These are phyloP conservation scores for Pachyrhynchus sulphureomaculatus DNA, from an alignment of 1,140 invertebrate genomes.

Conservation along the genomic window DNA sequence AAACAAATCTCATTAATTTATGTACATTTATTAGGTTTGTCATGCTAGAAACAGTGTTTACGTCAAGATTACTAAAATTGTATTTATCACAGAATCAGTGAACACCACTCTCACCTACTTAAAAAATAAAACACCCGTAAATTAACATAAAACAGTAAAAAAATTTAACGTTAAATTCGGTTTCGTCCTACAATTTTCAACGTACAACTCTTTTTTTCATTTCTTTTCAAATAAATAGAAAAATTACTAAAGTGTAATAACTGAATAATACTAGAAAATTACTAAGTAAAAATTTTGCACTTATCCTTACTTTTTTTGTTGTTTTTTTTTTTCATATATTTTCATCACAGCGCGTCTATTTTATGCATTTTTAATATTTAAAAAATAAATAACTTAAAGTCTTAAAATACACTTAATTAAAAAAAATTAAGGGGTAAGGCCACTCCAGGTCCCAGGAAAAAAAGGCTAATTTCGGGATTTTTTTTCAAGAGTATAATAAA, in stretches of 20 bases:
- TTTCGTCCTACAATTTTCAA: conserved; percentile 19
- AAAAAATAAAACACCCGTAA: conserved; percentile 49
- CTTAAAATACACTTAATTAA: too few relatives aligned
- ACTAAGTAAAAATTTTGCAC: conserved; percentile 19
- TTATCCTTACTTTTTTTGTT: conserved; percentile 16
- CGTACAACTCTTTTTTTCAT: not conserved
- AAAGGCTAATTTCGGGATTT: too few relatives aligned
- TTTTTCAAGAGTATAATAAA: too few relatives aligned
- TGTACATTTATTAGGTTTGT: conserved; percentile 51
- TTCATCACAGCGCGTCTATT: conserved; percentile 28
- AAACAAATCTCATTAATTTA: conserved; percentile 15
- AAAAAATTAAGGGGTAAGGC: too few relatives aligned
- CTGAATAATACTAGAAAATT: conserved; percentile 13
- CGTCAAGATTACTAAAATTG: conserved; percentile 51
- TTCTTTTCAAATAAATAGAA: not conserved
- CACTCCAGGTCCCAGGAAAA: too few relatives aligned
- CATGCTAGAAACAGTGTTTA: conserved; percentile 52
- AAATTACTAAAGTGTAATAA: not conserved
- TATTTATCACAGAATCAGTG: conserved; percentile 52
- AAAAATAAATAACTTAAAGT: conserved; percentile 8
- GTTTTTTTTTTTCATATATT: conserved; percentile 6
- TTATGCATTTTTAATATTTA: conserved; percentile 13
- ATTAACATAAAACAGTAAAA: conserved; percentile 42
- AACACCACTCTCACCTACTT: conserved; percentile 49
- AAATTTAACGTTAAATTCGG: conserved; percentile 41